phyloP scores from a whole-genome alignment of 2,797 vertebrate genomes.

The Hippoglossus hippoglossus region DNA sequence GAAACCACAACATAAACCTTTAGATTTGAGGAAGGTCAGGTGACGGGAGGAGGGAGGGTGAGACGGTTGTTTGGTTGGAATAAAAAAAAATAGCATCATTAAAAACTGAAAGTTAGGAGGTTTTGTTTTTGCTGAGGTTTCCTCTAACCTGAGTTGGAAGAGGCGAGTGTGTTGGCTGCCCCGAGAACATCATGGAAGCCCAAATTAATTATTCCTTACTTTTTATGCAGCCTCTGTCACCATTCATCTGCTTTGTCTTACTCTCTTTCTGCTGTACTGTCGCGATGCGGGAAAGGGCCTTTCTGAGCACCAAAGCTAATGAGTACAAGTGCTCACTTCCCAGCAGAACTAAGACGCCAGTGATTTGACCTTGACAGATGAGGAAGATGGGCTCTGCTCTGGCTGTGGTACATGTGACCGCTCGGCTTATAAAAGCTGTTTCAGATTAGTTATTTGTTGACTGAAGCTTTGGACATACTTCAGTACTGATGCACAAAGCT shows the following conservation, averaged over 20 bases:
- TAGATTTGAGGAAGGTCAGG: too few relatives aligned
- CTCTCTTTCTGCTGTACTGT: slow-evolving; percentile 12
- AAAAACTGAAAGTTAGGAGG: slow-evolving; percentile 1
- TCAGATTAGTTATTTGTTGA: neutral
- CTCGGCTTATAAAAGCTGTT: slow-evolving; percentile 2
- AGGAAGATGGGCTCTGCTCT: neutral
- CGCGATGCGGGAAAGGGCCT: slow-evolving; percentile 28
- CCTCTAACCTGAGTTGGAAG: slow-evolving; percentile 11
- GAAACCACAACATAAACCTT: too few relatives aligned
- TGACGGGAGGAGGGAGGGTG: neutral
- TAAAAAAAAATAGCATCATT: neutral
- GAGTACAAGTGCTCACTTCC: slow-evolving; percentile 10
- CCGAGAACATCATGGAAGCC: slow-evolving; percentile 22
- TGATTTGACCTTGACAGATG: slow-evolving; percentile 22
- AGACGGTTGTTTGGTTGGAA: neutral
- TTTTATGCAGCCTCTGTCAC: slow-evolving; percentile 16
- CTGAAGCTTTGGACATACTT: neutral
- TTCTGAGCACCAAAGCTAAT: neutral
- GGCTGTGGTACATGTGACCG: neutral
- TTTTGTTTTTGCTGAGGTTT: slow-evolving; percentile 4
- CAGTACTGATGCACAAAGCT: neutral
- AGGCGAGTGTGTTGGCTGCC: slow-evolving; percentile 5
- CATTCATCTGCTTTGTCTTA: slow-evolving; percentile 17
- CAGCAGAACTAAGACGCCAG: neutral
- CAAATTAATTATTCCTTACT: slow-evolving; percentile 43